These are phyloP conservation scores for Thereva unica DNA, from an alignment of 2,888 invertebrate genomes.

Conservation along the genomic window DNA sequence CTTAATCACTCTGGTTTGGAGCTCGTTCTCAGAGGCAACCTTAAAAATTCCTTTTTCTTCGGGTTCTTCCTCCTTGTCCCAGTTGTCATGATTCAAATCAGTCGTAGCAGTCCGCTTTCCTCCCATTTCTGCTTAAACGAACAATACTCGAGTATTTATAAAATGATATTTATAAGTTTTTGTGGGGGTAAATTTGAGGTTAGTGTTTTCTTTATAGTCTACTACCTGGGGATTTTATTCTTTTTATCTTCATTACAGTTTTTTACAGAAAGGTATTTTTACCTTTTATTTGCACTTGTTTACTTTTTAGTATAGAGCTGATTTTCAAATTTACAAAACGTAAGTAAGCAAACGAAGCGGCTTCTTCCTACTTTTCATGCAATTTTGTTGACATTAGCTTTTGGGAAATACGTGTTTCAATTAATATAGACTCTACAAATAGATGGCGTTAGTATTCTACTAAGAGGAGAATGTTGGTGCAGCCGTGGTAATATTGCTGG, in stretches of 20 bases:
- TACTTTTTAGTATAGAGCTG: no score
- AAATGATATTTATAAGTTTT: background rate
- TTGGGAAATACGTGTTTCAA: no score
- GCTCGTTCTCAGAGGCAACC: constrained; percentile 68
- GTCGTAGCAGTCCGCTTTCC: constrained; percentile 73
- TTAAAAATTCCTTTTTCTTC: constrained; percentile 78
- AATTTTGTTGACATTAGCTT: no score
- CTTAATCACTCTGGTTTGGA: constrained; percentile 77
- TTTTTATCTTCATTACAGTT: constrained; percentile 36
- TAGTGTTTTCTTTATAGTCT: background rate
- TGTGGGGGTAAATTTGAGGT: background rate
- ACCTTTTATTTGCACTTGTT: no score
- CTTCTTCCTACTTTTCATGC: no score
- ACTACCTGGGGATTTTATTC: constrained; percentile 33
- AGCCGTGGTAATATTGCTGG: no score
- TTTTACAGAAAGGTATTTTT: background rate
- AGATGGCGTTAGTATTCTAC: no score
- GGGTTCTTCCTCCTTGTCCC: constrained; percentile 77
- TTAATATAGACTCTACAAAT: no score
- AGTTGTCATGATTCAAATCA: constrained; percentile 82
- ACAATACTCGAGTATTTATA: background rate
- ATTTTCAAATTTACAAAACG: no score
- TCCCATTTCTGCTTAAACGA: constrained; percentile 61
- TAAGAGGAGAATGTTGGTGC: no score
- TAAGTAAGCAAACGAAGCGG: no score